phyloP scores from a whole-genome alignment of 2,797 vertebrate genomes.

The Bradypodion ventrale region DNA sequence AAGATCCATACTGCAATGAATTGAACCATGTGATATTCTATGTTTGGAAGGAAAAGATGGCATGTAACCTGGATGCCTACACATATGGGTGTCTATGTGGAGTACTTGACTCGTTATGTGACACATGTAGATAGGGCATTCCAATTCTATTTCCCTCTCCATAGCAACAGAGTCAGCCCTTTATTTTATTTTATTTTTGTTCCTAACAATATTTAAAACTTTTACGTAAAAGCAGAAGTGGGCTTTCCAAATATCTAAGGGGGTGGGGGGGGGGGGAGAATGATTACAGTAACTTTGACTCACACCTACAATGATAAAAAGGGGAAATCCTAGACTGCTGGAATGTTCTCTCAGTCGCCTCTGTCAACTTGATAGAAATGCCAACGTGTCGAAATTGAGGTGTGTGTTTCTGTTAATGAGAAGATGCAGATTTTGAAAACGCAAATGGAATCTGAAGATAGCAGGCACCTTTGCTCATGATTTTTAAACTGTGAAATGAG shows the following conservation, averaged over 20 bases:
- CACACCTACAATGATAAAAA: not conserved
- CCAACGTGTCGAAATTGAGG: not conserved
- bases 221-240: not conserved
- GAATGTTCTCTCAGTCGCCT: not conserved
- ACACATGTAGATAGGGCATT: not conserved
- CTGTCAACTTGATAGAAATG: not conserved
- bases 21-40: not conserved
- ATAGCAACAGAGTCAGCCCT: not conserved
- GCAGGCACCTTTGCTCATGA: not conserved
- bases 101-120: not conserved
- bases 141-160: not conserved
- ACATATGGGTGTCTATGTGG: not conserved
- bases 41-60: not conserved
- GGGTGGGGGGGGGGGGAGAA: not conserved
- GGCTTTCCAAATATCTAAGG: not conserved
- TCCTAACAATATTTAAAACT: not conserved
- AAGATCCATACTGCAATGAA: not conserved
- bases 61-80: not conserved
- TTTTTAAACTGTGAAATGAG: not conserved
- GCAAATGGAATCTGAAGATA: not conserved
- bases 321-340: not conserved
- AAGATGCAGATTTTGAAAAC: not conserved
- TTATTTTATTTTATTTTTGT: not conserved
- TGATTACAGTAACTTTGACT: not conserved
- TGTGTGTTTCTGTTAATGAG: not conserved